Percentiles rank a stretch among this genome's conserved stretches.
phyloP scores from a whole-genome alignment of 1,140 invertebrate genomes.

The Phthorimaea operculella region DNA sequence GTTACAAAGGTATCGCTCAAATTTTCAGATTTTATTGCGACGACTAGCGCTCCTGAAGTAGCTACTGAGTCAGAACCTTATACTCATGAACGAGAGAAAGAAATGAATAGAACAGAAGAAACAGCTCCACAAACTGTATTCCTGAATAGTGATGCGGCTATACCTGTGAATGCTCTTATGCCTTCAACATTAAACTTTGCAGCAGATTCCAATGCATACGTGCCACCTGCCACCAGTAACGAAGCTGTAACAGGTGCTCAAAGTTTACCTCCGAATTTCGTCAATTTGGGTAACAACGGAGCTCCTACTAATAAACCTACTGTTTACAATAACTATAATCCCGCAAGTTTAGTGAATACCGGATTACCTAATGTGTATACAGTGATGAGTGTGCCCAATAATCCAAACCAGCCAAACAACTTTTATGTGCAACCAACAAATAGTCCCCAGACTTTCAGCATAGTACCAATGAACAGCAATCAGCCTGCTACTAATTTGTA shows the following conservation, averaged over 20 bases:
- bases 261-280: background rate
- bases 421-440: background rate
- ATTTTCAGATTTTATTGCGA: too few relatives aligned
- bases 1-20: too few relatives aligned
- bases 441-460: background rate
- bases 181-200: too few relatives aligned
- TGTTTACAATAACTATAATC: background rate
- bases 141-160: too few relatives aligned
- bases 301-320: background rate
- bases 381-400: background rate
- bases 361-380: background rate
- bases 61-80: too few relatives aligned
- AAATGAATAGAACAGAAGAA: too few relatives aligned
- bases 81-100: too few relatives aligned
- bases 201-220: too few relatives aligned
- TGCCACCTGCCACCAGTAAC: background rate
- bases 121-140: too few relatives aligned
- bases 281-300: background rate
- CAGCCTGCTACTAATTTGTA: background rate
- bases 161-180: too few relatives aligned
- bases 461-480: background rate
- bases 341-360: background rate
- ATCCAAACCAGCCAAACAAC: background rate
- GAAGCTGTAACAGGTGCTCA: background rate
- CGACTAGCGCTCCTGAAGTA: too few relatives aligned